A percentile compares a stretch with the other conserved stretches of the same genome.
phyloP scores from a whole-genome alignment of 2,113 vertebrate genomes.

The Cynopterus brachyotis region DNA sequence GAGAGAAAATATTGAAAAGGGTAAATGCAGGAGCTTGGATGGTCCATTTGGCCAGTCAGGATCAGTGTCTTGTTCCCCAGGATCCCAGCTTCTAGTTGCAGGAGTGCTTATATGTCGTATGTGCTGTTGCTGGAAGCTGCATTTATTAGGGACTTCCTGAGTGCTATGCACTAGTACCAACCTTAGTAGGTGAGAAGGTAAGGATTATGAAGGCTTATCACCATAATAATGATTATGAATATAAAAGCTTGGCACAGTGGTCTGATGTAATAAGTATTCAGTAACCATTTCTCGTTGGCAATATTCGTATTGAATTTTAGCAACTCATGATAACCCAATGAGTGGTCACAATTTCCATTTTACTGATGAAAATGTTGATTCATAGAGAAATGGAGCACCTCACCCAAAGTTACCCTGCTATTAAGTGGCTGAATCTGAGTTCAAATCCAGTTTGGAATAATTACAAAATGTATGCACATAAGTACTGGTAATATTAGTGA shows the following conservation, averaged over 20 bases:
- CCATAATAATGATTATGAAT: not conserved
- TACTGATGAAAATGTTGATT: not conserved
- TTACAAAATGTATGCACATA: not conserved
- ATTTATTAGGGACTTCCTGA: not conserved
- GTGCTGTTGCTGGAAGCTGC: not conserved
- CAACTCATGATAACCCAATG: not conserved
- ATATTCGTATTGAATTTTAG: not conserved
- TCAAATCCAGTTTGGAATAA: not conserved
- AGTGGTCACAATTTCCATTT: not conserved
- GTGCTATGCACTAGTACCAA: not conserved
- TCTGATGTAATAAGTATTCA: not conserved
- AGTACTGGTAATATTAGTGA: not conserved
- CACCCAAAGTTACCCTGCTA: not conserved
- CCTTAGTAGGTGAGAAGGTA: not conserved
- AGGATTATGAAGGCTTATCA: not conserved
- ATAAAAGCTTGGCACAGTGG: not conserved
- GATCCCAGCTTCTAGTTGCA: not conserved
- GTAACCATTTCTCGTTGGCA: not conserved
- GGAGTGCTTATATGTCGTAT: not conserved
- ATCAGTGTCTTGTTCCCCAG: not conserved
- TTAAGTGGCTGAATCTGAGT: not conserved
- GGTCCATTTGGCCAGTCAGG: not conserved
- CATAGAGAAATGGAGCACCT: not conserved
- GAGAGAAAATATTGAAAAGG: not conserved
- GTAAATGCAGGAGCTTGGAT: not conserved